A percentile compares a stretch with the other conserved stretches of the same genome.
Evolutionary conservation across 2,113 vertebrate genomes (phyloP).

Genomic region (Indicator maculatus): DNA sequence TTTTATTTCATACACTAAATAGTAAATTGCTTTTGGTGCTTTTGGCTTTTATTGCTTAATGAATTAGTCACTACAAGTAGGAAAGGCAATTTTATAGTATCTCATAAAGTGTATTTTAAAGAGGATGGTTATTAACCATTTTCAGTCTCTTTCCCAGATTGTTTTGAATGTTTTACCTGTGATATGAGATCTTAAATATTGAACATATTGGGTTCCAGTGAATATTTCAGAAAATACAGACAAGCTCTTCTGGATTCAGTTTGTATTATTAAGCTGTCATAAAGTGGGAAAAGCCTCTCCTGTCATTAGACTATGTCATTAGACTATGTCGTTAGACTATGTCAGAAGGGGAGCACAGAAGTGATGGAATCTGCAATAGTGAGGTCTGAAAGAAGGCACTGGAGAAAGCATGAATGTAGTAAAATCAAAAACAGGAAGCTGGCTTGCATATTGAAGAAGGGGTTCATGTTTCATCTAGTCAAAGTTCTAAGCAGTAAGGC

Average conservation of each 20-base stretch:
- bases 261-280: conserved; percentile 42
- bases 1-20: conserved; percentile 18
- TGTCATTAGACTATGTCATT: neutral
- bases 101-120: neutral
- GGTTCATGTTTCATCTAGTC: neutral
- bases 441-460: neutral
- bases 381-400: neutral
- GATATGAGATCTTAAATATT: conserved; percentile 14
- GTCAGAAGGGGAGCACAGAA: neutral
- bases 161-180: conserved; percentile 17
- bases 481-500: neutral
- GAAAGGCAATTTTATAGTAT: neutral
- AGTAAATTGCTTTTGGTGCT: neutral
- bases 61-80: neutral
- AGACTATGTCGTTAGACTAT: neutral
- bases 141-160: neutral
- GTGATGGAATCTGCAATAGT: neutral
- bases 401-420: neutral
- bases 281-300: neutral
- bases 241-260: conserved; percentile 25
- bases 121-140: neutral
- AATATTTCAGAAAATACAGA: conserved; percentile 36
- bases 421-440: neutral
- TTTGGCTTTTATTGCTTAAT: conserved; percentile 26
- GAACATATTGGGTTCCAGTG: neutral